phyloP scores from a whole-genome alignment of 2,888 invertebrate genomes.

The Leptopilina myrica region DNA sequence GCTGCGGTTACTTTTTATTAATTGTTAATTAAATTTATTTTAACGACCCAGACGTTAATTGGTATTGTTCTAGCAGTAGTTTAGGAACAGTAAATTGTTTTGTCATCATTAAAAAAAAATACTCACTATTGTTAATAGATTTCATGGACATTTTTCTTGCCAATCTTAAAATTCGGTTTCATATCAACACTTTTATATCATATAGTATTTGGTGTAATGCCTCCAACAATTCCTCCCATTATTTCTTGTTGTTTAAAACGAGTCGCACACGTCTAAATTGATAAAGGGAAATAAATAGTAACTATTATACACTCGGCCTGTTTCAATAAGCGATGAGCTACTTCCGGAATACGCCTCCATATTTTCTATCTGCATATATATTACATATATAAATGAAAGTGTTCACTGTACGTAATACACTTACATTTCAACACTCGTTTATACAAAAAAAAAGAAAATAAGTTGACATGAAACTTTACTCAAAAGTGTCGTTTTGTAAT shows the following conservation, averaged over 20 bases:
- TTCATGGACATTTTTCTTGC: too few relatives aligned
- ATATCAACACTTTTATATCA: too few relatives aligned
- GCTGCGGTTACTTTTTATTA: too few relatives aligned
- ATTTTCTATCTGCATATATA: constrained; percentile 16
- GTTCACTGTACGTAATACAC: not conserved
- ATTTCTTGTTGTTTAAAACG: constrained; percentile 63
- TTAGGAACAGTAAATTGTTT: too few relatives aligned
- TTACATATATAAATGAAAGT: not conserved
- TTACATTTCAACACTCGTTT: not conserved
- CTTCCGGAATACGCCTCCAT: constrained; percentile 29
- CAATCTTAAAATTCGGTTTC: too few relatives aligned
- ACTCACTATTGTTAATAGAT: too few relatives aligned
- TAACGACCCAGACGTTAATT: too few relatives aligned
- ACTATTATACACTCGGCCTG: constrained; percentile 40
- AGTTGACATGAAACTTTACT: not conserved
- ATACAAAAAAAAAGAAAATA: not conserved
- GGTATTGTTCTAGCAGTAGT: too few relatives aligned
- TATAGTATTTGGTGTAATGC: not conserved
- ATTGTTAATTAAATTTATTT: too few relatives aligned
- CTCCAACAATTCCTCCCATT: constrained; percentile 10
- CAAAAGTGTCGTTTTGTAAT: constrained; percentile 7
- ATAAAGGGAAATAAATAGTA: constrained; percentile 58
- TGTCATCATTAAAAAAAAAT: too few relatives aligned
- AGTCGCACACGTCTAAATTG: constrained; percentile 62
- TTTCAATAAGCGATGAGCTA: constrained; percentile 16